Conservation (phyloP, 2,113 vertebrate genomes). For the Larimichthys polyactis region DNA sequence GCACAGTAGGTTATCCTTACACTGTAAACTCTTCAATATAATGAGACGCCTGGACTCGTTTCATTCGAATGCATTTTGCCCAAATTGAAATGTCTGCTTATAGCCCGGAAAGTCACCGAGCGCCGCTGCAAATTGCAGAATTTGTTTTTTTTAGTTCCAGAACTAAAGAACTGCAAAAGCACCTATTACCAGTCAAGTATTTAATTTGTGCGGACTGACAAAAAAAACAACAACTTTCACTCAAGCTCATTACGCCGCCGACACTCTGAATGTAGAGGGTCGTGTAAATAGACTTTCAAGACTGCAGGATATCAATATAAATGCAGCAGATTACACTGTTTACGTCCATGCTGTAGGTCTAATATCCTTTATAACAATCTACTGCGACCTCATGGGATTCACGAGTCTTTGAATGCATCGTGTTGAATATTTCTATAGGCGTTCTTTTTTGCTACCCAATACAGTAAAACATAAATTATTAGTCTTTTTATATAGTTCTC, state of each 20-base stretch:
- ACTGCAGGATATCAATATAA: constrained; percentile 26
- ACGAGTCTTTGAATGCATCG: neutral
- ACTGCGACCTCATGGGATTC: neutral
- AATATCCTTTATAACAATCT: neutral
- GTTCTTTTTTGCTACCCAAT: neutral
- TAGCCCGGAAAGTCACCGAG: constrained; percentile 46
- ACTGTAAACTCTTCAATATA: constrained; percentile 58
- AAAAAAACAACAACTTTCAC: constrained; percentile 74
- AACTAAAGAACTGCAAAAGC: constrained; percentile 66
- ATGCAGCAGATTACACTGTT: neutral
- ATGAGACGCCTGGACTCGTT: constrained; percentile 65
- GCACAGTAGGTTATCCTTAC: constrained; percentile 30
- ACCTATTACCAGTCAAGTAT: constrained; percentile 67
- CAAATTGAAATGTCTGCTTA: constrained; percentile 72
- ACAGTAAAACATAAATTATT: too few relatives aligned
- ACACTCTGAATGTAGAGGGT: constrained; percentile 47
- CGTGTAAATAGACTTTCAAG: constrained; percentile 53
- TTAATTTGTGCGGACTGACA: constrained; percentile 71
- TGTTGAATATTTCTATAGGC: neutral
- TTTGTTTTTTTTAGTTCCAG: constrained; percentile 64
- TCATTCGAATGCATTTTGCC: constrained; percentile 56
- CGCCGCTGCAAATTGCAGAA: constrained; percentile 57
- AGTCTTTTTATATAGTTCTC: too few relatives aligned
- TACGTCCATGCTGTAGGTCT: neutral
- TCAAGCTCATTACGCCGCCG: constrained; percentile 58